These are phyloP conservation scores for Probaryconus sp. DNA, from an alignment of 1,140 invertebrate genomes.

Conservation along the genomic window DNA sequence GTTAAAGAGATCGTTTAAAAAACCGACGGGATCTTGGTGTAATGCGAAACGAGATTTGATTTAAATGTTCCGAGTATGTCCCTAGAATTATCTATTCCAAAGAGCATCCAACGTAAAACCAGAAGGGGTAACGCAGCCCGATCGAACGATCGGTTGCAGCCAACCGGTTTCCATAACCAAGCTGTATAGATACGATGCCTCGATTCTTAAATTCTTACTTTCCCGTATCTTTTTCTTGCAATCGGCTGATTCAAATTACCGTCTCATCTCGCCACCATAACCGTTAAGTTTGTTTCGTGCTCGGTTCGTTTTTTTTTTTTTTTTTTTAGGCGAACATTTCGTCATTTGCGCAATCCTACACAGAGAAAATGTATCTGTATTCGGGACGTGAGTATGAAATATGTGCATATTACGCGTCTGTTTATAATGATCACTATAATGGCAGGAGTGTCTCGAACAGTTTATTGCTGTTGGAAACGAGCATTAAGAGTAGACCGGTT, in stretches of 20 bases:
- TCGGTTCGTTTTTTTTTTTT: not conserved
- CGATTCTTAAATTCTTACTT: constrained; percentile 35
- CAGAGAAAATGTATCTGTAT: constrained; percentile 2
- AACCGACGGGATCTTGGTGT: too few relatives aligned
- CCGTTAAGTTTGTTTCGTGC: constrained; percentile 19
- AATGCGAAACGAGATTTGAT: too few relatives aligned
- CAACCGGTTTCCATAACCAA: constrained; percentile 29
- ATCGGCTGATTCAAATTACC: constrained; percentile 44
- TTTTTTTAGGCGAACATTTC: not conserved
- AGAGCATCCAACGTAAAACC: constrained; percentile 37
- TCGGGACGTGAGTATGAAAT: constrained; percentile 14
- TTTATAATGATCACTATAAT: constrained; percentile 41
- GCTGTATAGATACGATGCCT: constrained; percentile 7
- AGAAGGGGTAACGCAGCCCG: constrained; percentile 34
- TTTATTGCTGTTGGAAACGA: constrained; percentile 23
- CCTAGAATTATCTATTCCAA: constrained; percentile 34
- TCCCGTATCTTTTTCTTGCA: constrained; percentile 35
- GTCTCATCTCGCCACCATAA: constrained; percentile 13
- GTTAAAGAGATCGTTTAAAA: too few relatives aligned
- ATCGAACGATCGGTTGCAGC: constrained; percentile 23
- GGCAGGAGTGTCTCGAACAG: constrained; percentile 23
- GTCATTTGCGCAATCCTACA: constrained; percentile 3
- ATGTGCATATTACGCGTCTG: constrained; percentile 24
- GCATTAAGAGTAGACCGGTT: constrained; percentile 56
- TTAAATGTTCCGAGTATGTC: constrained; percentile 42